These are phyloP conservation scores for Blastobasis adustella DNA, from an alignment of 2,888 invertebrate species.

Conservation along the genomic window DNA sequence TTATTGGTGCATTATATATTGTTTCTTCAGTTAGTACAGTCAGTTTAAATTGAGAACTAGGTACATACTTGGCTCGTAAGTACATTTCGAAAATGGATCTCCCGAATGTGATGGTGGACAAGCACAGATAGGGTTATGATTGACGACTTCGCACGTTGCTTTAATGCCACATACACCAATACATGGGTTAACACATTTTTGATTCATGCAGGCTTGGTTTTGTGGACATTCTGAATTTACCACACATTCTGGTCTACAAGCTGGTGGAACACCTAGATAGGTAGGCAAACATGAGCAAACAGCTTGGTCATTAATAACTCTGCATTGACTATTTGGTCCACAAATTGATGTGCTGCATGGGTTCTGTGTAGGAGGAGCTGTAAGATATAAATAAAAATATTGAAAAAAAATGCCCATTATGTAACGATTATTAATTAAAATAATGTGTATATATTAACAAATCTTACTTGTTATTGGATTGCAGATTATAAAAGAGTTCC, in stretches of 20 bases:
- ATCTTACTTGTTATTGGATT: slow-evolving; percentile 73
- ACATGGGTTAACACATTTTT: slow-evolving; percentile 84
- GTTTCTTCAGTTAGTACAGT: not conserved
- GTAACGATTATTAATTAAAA: not conserved
- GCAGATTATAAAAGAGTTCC: slow-evolving; percentile 69
- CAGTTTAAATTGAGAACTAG: slow-evolving; percentile 1
- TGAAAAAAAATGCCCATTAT: too few species aligned
- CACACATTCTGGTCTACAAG: slow-evolving; percentile 84
- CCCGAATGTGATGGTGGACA: slow-evolving; percentile 80
- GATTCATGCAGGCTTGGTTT: slow-evolving; percentile 80
- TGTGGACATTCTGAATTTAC: slow-evolving; percentile 81
- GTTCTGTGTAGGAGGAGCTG: slow-evolving; percentile 48
- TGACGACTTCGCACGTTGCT: slow-evolving; percentile 79
- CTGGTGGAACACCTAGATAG: slow-evolving; percentile 82
- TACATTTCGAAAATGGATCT: slow-evolving; percentile 78
- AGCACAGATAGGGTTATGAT: slow-evolving; percentile 84
- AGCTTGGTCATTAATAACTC: slow-evolving; percentile 77
- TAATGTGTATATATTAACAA: not conserved
- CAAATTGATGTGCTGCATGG: slow-evolving; percentile 84
- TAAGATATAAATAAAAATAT: slow-evolving; percentile 6
- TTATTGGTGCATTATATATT: not conserved
- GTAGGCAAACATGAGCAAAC: slow-evolving; percentile 83
- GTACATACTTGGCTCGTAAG: slow-evolving; percentile 43
- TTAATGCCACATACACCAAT: slow-evolving; percentile 79
- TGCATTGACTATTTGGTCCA: slow-evolving; percentile 82